Evolutionary conservation across 2,797 vertebrate species (phyloP).

Genomic region (Nyctibius grandis): DNA sequence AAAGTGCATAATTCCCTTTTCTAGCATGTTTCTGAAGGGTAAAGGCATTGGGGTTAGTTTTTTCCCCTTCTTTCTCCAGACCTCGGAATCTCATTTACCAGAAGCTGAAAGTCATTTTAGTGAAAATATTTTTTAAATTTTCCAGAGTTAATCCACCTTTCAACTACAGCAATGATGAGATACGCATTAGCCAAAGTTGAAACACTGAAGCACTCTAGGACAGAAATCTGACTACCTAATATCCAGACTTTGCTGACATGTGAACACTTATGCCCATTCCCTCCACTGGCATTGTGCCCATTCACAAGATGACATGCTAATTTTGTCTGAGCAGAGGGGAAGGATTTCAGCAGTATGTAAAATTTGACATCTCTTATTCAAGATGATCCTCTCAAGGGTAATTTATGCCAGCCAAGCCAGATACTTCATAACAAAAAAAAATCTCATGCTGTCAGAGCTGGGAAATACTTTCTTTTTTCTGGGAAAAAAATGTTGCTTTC

Average conservation of each 20-base stretch:
- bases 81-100: not conserved
- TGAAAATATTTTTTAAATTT: not conserved
- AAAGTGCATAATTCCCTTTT: not conserved
- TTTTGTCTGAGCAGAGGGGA: not conserved
- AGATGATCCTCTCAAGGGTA: not conserved
- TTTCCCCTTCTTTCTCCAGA: not conserved
- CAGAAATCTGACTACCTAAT: not conserved
- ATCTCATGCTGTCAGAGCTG: not conserved
- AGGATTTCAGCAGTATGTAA: conserved; percentile 13
- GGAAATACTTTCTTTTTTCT: not conserved
- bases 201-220: not conserved
- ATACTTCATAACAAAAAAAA: not conserved
- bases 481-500: not conserved
- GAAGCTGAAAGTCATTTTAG: not conserved
- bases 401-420: not conserved
- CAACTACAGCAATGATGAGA: not conserved
- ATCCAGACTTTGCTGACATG: not conserved
- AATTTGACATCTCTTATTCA: conserved; percentile 9
- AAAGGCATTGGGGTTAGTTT: not conserved
- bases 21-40: not conserved
- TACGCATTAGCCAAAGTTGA: not conserved
- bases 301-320: not conserved
- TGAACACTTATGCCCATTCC: not conserved
- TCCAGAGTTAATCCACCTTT: not conserved
- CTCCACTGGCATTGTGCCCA: not conserved